phyloP scores from a whole-genome alignment of 2,113 vertebrate species.

The Labeo catla region DNA sequence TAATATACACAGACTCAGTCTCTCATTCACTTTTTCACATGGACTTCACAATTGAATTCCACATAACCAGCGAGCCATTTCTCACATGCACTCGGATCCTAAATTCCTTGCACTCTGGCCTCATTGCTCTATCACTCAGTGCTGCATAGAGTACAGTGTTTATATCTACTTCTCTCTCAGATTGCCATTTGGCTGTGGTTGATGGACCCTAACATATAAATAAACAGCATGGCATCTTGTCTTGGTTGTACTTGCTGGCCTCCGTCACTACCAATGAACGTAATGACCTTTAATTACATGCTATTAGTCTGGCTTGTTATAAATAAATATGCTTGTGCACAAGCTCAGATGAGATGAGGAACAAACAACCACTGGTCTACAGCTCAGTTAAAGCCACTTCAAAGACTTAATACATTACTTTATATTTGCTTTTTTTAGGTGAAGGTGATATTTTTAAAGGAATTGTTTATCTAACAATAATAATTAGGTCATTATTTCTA shows the following conservation, averaged over 20 bases:
- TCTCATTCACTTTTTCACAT: neutral
- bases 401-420: neutral
- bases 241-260: neutral
- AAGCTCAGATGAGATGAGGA: neutral
- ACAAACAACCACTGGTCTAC: neutral
- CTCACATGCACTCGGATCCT: slow-evolving; percentile 39
- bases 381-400: neutral
- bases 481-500: neutral
- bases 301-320: slow-evolving; percentile 12
- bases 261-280: slow-evolving; percentile 4
- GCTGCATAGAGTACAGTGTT: slow-evolving; percentile 38
- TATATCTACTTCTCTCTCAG: slow-evolving; percentile 30
- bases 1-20: neutral
- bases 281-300: slow-evolving; percentile 33
- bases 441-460: neutral
- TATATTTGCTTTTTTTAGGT: neutral
- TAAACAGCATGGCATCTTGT: slow-evolving; percentile 18
- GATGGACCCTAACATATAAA: slow-evolving; percentile 19
- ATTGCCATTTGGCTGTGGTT: slow-evolving; percentile 4
- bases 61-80: slow-evolving; percentile 12
- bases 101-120: slow-evolving; percentile 30
- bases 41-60: neutral
- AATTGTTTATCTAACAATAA: neutral
- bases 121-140: slow-evolving; percentile 44
- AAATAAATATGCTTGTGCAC: slow-evolving; percentile 14